A percentile compares a stretch with the other conserved stretches of the same genome.
phyloP scores from a whole-genome alignment of 2,888 invertebrate genomes.

The Drosophila meridiana region DNA sequence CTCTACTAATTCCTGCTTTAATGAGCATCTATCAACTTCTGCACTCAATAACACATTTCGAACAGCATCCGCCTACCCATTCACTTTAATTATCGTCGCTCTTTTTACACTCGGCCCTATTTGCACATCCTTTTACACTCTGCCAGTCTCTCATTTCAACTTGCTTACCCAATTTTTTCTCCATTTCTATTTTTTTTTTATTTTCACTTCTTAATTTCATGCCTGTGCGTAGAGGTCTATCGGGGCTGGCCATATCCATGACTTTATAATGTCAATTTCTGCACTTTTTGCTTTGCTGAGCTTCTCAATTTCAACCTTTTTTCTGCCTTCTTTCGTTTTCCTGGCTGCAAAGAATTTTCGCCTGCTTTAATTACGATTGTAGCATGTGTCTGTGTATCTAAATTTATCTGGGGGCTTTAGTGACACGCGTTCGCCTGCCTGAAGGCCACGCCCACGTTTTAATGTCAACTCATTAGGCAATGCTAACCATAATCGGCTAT shows the following conservation, averaged over 20 bases:
- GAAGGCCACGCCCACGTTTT: constrained; percentile 38
- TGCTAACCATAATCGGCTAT: constrained; percentile 66
- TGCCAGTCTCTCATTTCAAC: constrained; percentile 25
- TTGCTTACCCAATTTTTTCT: constrained; percentile 4
- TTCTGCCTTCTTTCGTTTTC: background rate
- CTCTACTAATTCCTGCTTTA: background rate
- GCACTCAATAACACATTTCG: constrained; percentile 4
- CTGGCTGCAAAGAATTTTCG: background rate
- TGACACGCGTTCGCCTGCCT: background rate
- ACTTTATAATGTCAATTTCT: constrained; percentile 47
- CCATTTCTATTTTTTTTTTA: constrained; percentile 9
- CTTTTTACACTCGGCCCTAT: constrained; percentile 2
- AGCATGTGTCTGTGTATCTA: constrained; percentile 28
- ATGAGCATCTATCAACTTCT: constrained; percentile 7
- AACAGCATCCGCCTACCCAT: constrained; percentile 8
- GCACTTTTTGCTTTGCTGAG: constrained; percentile 11
- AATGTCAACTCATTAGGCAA: constrained; percentile 73
- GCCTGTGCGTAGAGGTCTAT: constrained; percentile 25
- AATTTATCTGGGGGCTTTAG: background rate
- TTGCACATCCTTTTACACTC: constrained; percentile 24
- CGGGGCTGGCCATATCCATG: constrained; percentile 35
- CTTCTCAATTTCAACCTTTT: constrained; percentile 19
- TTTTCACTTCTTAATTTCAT: constrained; percentile 40
- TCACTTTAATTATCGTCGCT: constrained; percentile 39
- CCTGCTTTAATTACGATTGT: constrained; percentile 45